Base-by-base conservation (phyloP, 2,888 invertebrate genomes). In the Hydrotaea cyrtoneurina region DNA sequence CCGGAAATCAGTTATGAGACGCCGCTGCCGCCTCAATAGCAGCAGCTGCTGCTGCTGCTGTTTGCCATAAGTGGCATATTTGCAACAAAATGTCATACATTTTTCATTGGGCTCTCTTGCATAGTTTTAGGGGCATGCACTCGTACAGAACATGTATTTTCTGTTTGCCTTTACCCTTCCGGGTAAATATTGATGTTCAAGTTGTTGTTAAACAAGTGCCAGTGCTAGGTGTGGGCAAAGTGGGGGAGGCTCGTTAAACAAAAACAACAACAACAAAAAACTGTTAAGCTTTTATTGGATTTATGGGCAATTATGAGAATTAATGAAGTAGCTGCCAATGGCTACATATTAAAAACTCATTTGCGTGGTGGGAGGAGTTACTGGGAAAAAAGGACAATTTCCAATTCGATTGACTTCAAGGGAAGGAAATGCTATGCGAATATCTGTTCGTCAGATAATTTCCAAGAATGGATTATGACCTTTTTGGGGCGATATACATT, bases 271-370 rank as follows among this genome's bases (percentile, higher is more conserved):
- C 31, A 31, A 31, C 26, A 59, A 23, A 31, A 59, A 23, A 10
- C 23, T 59, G 59, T 59, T 59, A 59, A 59, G 59, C 59, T 15
- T 39, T 66, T 36, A 39, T 39, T 71, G 46, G 23, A 76, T 79
- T 69, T 78, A 72, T 75, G 78, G 78, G 72, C 78, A 81, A 84
- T 81, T 81, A 84, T 78, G 55, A 75, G 83, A 78, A 71, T 78
- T 81, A 81, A 81, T 84, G 64, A 78, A 84, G 83, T 80, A 73
- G 66, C 19, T 53, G 19, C 53, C 53, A 17, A 31, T 19, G 36
- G 19, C 39, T n/a, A n/a, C 13, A 62, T 62, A n/a, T 82, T 46
- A 46, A 57, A 11, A 72, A 72, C 10, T 36, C 59, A 59, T 59
- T 59, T 59, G 15, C 59, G 26, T 11, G 7, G 26, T 39, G 55